These are phyloP conservation scores for Hyles lineata DNA, from an alignment of 2,888 invertebrate species.

Conservation along the genomic window DNA sequence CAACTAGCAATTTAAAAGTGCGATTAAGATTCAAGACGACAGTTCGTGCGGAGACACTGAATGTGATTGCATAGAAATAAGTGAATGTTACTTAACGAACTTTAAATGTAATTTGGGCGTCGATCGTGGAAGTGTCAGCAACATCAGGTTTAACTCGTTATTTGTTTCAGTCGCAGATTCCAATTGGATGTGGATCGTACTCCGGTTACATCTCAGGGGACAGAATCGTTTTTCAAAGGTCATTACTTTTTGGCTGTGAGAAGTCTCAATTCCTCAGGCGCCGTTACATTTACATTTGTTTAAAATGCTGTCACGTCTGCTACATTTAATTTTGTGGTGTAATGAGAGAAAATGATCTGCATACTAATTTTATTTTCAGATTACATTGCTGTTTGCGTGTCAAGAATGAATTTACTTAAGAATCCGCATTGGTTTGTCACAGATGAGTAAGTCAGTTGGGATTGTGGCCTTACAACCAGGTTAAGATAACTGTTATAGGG, in stretches of 20 bases:
- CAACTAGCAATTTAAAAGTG: constrained; percentile 68
- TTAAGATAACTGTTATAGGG: background rate
- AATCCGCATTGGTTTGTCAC: constrained; percentile 30
- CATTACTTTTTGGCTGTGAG: constrained; percentile 58
- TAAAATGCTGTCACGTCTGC: constrained; percentile 54
- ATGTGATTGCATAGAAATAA: constrained; percentile 40
- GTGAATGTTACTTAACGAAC: constrained; percentile 52
- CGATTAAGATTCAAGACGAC: constrained; percentile 66
- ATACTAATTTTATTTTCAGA: constrained; percentile 41
- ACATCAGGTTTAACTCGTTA: constrained; percentile 42
- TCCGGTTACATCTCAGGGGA: constrained; percentile 55
- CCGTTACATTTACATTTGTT: constrained; percentile 56
- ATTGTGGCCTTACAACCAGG: background rate
- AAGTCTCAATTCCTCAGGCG: constrained; percentile 50
- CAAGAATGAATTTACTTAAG: constrained; percentile 13
- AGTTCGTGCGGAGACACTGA: constrained; percentile 47
- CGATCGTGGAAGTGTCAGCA: constrained; percentile 38
- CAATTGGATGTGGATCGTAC: constrained; percentile 52
- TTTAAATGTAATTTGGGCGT: constrained; percentile 48
- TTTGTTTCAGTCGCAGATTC: constrained; percentile 51
- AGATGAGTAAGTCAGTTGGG: background rate
- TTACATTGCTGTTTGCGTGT: constrained; percentile 30
- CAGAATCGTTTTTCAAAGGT: constrained; percentile 54
- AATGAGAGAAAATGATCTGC: constrained; percentile 41
- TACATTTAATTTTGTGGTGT: constrained; percentile 52